A percentile compares a stretch with the other conserved stretches of the same genome.
These are phyloP conservation scores for Dryobates pubescens DNA, from an alignment of 2,797 vertebrate species.

Conservation along the genomic window DNA sequence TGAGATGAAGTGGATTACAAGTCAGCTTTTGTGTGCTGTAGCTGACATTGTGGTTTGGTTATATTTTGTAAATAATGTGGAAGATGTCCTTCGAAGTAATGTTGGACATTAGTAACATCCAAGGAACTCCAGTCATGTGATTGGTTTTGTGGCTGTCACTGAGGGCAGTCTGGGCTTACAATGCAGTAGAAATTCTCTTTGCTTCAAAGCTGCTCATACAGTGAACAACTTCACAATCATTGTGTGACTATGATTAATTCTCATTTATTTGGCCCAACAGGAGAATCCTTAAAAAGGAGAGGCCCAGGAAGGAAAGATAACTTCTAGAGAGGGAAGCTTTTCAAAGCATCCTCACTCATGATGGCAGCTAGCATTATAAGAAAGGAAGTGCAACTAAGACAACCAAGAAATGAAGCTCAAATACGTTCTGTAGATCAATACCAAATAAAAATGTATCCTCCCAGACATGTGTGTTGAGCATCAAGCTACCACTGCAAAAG, in stretches of 20 bases:
- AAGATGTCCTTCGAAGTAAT: not conserved
- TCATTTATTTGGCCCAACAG: not conserved
- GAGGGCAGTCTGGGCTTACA: not conserved
- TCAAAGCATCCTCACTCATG: not conserved
- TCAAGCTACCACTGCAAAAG: not conserved
- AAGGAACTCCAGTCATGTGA: not conserved
- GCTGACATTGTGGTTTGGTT: not conserved
- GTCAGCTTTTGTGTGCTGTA: not conserved
- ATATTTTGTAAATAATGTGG: not conserved
- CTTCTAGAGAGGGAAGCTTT: not conserved
- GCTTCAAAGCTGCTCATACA: not conserved
- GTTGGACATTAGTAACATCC: not conserved
- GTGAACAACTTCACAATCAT: not conserved
- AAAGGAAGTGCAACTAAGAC: not conserved
- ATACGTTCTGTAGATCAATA: not conserved
- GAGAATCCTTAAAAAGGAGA: not conserved
- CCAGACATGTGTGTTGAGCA: not conserved
- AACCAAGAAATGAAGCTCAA: not conserved
- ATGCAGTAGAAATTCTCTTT: not conserved
- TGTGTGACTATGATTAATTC: not conserved
- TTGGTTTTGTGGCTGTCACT: not conserved
- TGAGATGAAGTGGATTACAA: not conserved
- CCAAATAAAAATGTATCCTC: not conserved
- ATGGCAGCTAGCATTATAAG: not conserved
- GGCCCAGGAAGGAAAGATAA: not conserved